Percentiles rank a stretch among this genome's conserved stretches.
These are phyloP conservation scores for Beris chalybata DNA, from an alignment of 2,888 invertebrate genomes.

Conservation along the genomic window DNA sequence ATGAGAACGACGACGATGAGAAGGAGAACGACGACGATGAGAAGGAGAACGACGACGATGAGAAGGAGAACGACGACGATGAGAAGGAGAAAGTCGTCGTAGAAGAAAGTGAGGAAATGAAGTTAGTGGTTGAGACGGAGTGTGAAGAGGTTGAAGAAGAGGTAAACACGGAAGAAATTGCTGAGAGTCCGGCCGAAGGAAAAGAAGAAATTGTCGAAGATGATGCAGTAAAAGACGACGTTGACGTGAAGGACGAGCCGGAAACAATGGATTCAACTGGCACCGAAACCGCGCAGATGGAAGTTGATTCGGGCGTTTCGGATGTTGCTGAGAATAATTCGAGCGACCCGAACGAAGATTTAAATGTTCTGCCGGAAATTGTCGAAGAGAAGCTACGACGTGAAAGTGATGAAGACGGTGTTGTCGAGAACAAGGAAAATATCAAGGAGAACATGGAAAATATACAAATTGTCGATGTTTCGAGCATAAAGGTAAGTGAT, in stretches of 20 bases:
- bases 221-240: neutral
- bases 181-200: neutral
- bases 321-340: constrained; percentile 29
- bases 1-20: no score
- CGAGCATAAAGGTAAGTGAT: no score
- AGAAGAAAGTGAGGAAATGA: neutral
- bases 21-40: constrained; percentile 4
- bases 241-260: neutral
- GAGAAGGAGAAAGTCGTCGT: neutral
- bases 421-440: constrained; percentile 3
- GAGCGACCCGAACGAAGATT: constrained; percentile 27
- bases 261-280: neutral
- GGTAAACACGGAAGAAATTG: neutral
- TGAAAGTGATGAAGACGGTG: constrained; percentile 10
- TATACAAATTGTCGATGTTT: no score
- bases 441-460: neutral
- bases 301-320: constrained; percentile 28
- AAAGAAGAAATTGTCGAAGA: neutral
- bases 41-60: neutral
- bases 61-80: neutral
- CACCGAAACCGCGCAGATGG: constrained; percentile 10
- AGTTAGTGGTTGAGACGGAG: neutral
- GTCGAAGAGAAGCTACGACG: neutral
- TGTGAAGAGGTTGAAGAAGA: no score
- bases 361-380: neutral